Conservation (phyloP, 2,797 vertebrate species). For the Pangasius mekongensis region DNA sequence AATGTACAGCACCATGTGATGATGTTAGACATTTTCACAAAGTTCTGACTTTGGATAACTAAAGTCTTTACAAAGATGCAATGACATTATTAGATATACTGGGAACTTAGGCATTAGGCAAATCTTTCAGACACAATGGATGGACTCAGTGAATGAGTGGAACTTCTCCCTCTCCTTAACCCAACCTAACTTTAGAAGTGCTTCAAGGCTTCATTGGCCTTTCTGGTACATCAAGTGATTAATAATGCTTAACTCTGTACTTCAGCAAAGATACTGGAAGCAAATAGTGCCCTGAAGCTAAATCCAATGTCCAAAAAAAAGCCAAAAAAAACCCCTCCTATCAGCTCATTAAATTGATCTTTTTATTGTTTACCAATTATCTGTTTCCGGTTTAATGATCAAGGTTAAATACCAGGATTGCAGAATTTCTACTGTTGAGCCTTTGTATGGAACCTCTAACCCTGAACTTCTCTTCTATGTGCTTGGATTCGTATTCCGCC, state of each 20-base stretch:
- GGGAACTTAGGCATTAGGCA: neutral
- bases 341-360: slow-evolving; percentile 25
- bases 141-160: neutral
- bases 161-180: neutral
- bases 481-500: neutral
- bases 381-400: neutral
- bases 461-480: neutral
- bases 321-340: neutral
- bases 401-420: neutral
- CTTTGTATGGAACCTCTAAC: neutral
- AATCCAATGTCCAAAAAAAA: slow-evolving; percentile 31
- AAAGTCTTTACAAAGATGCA: neutral
- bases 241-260: slow-evolving; percentile 38
- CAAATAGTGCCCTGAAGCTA: slow-evolving; percentile 4
- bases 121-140: neutral
- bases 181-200: neutral
- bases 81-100: neutral
- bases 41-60: neutral
- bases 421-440: neutral
- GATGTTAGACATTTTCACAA: neutral
- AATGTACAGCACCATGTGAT: neutral
- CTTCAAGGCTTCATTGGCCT: slow-evolving; percentile 38
- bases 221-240: slow-evolving; percentile 49
- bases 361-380: neutral
- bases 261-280: slow-evolving; percentile 36